A percentile compares a stretch with the other conserved stretches of the same genome.
Evolutionary conservation across 2,888 invertebrate genomes (phyloP).

Genomic region (Lobophora halterata): DNA sequence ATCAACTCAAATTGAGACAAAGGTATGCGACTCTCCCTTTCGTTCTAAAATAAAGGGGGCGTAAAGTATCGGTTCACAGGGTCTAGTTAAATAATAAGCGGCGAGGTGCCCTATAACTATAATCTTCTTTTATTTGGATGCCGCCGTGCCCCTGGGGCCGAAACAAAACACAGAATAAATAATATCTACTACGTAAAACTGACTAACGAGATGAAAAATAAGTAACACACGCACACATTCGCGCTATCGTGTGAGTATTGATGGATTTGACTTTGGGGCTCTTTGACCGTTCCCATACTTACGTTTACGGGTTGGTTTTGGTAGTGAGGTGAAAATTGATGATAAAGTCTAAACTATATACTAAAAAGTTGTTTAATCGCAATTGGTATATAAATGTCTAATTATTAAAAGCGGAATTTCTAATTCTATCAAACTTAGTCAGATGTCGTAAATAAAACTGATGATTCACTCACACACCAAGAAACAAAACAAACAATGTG

Average conservation of each 20-base stretch:
- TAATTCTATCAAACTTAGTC: too few species aligned
- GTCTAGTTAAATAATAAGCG: conserved; percentile 77
- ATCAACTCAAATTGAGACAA: conserved; percentile 32
- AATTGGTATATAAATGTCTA: too few species aligned
- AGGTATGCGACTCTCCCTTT: conserved; percentile 42
- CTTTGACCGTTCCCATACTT: conserved; percentile 37
- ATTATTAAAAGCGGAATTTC: too few species aligned
- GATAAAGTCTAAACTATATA: too few species aligned
- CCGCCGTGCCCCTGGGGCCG: conserved; percentile 57
- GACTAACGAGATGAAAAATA: conserved; percentile 64
- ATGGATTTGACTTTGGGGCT: conserved; percentile 52
- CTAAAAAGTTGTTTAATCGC: too few species aligned
- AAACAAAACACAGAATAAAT: conserved; percentile 41
- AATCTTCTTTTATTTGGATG: conserved; percentile 71
- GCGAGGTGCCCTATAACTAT: conserved; percentile 70
- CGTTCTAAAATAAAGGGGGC: conserved; percentile 55
- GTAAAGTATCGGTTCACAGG: conserved; percentile 66
- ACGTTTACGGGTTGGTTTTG: conserved; percentile 16
- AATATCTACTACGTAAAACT: conserved; percentile 37
- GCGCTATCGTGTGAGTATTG: conserved; percentile 53
- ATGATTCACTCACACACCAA: too few species aligned
- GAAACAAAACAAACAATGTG: too few species aligned
- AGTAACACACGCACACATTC: conserved; percentile 60
- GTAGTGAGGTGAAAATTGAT: conserved; percentile 6
- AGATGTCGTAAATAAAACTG: too few species aligned